Evolutionary conservation across 2,797 vertebrate species (phyloP).

Genomic region (Aythya fuligula): DNA sequence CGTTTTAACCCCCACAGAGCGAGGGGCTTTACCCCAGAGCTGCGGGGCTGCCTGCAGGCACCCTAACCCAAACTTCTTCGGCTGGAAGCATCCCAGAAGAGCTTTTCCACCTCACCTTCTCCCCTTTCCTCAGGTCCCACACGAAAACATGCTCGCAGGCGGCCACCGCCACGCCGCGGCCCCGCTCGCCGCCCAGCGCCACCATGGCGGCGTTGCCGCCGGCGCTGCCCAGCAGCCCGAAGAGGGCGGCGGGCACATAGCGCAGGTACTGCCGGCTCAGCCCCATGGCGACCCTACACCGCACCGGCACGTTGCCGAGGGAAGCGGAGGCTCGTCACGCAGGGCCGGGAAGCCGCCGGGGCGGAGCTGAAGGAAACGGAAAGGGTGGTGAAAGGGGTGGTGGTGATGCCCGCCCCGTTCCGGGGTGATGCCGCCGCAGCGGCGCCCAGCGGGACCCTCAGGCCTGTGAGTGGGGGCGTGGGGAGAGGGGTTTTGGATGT

Average conservation of each 20-base stretch:
- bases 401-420: not conserved
- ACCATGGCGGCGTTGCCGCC: constrained; percentile 88
- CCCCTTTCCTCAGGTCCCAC: constrained; percentile 93
- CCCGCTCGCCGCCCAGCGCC: constrained; percentile 88
- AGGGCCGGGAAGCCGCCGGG: no score
- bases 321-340: no score
- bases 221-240: constrained; percentile 91
- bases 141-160: constrained; percentile 97
- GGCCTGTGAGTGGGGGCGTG: not conserved
- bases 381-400: no score
- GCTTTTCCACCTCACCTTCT: constrained; percentile 85
- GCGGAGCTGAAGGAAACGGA: no score
- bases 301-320: no score
- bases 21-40: not conserved
- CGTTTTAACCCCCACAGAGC: not conserved
- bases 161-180: constrained; percentile 90
- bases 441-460: not conserved
- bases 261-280: constrained; percentile 97
- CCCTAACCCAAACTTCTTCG: fast-evolving
- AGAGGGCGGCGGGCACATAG: constrained; percentile 87
- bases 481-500: no score
- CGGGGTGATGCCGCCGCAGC: constrained; percentile 7
- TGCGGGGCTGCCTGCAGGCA: no score
- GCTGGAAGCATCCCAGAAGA: not conserved
- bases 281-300: constrained; percentile 81